Conservation (phyloP, 2,113 vertebrate genomes). For the Lophura nycthemera region DNA sequence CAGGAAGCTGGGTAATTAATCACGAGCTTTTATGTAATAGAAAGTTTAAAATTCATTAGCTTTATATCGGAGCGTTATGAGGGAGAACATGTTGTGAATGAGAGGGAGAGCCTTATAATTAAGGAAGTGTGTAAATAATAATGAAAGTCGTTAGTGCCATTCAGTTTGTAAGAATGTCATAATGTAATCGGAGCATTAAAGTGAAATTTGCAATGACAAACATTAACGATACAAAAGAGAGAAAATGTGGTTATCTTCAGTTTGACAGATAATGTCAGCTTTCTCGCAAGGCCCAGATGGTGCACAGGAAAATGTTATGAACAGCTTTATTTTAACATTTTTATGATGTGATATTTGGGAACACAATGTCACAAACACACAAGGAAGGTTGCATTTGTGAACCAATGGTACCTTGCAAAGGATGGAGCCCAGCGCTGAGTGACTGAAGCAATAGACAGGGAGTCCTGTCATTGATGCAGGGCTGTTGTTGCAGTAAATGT, state of each 20-base stretch:
- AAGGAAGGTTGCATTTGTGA: conserved; percentile 31
- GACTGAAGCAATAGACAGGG: not conserved
- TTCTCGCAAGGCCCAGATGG: conserved; percentile 76
- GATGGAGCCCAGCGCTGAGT: not conserved
- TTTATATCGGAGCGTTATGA: conserved; percentile 71
- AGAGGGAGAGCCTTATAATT: conserved; percentile 81
- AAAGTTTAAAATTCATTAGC: conserved; percentile 80
- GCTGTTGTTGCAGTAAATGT: not conserved
- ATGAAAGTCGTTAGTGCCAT: conserved; percentile 84
- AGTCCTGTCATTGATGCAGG: not conserved
- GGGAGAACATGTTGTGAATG: conserved; percentile 70
- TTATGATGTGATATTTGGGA: conserved; percentile 66
- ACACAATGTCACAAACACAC: conserved; percentile 57
- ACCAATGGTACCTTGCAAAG: conserved; percentile 27
- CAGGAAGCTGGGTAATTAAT: conserved; percentile 77
- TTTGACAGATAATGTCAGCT: conserved; percentile 76
- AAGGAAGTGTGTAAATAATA: conserved; percentile 85
- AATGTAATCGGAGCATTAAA: conserved; percentile 83
- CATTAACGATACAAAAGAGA: conserved; percentile 77
- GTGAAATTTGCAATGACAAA: conserved; percentile 79
- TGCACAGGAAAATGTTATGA: conserved; percentile 71
- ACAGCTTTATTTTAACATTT: conserved; percentile 75
- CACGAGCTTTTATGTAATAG: conserved; percentile 75
- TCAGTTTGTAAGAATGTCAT: conserved; percentile 79
- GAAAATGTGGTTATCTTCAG: conserved; percentile 76